Base-by-base conservation (phyloP, 2,113 vertebrate species). In the Cromileptes altivelis region DNA sequence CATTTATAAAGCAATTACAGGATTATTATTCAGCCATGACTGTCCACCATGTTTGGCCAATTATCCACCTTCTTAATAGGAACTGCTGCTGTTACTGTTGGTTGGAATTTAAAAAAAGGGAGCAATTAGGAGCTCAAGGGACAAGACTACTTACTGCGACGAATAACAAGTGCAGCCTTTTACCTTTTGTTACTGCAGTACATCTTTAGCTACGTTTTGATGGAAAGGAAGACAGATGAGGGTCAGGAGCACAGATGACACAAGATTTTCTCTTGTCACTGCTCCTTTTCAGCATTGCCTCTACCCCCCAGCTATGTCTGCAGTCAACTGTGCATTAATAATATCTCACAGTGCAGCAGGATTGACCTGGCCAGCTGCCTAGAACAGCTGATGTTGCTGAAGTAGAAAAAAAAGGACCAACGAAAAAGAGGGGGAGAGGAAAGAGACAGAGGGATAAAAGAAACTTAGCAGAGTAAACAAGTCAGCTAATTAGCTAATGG, bases 401-500 rank as follows among this genome's bases (percentile, higher is more conserved):
- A 84, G 76, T 67, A 5, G 74, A 58, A 57, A 61, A 52, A 62
- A 21, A 60, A 60, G 2, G 15, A 50, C 17, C n/a, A 50, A 49
- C 13, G 17, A 50, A 50, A 50, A 50, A 68, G 40, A 67, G 14
- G 37, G 25, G 1, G 50, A 58, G 55, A 70, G 68, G 23, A 4
- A 62, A 21, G 21, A 76, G 37, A 65, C 12, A 67, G 19, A 73
- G 11, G 25, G 71, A 72, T 58, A 52, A 70, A 62, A 62, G 18
- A 76, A 81, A 30, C 30, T 49, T 27, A 27, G 68, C 53, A 69
- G 74, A 82, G 45, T 25, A 63, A 84, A 14, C 49, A 17, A 49
- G 58, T 80, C 67, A 88, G 63, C 64, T 85, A 91, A 85, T 93
- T 94, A 92, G 90, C 83, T 82, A 93, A 87, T 76, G 70, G 69